These are phyloP conservation scores for Eristalis arbustorum DNA, from an alignment of 2,888 invertebrate species.

Conservation along the genomic window DNA sequence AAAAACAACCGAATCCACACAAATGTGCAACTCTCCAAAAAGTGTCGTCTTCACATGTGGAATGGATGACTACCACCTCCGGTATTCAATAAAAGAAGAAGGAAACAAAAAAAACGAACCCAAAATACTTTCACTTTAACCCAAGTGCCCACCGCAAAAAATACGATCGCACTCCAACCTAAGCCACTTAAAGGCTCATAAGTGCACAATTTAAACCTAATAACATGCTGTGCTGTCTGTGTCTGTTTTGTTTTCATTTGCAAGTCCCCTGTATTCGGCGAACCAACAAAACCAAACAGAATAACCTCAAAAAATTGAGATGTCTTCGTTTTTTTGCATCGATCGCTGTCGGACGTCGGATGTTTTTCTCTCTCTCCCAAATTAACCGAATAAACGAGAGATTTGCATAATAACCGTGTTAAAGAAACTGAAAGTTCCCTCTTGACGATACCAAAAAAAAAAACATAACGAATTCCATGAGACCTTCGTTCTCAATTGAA, in stretches of 20 bases:
- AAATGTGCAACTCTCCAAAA: slow-evolving; percentile 44
- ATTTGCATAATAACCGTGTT: slow-evolving; percentile 61
- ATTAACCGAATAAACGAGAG: slow-evolving; percentile 36
- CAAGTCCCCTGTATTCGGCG: slow-evolving; percentile 25
- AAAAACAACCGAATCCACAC: not conserved
- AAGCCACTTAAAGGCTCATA: slow-evolving; percentile 23
- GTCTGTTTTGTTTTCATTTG: slow-evolving; percentile 7
- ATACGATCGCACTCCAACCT: not conserved
- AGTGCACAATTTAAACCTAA: slow-evolving; percentile 38
- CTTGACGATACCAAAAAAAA: not conserved
- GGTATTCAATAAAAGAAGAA: slow-evolving; percentile 28
- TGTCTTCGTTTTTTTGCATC: slow-evolving; percentile 5
- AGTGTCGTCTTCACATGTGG: not conserved
- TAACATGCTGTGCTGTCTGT: slow-evolving; percentile 9
- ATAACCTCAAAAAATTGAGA: slow-evolving; percentile 13
- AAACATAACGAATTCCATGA: slow-evolving; percentile 14
- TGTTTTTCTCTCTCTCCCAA: not conserved
- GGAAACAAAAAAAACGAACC: not conserved
- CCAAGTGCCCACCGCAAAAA: slow-evolving; percentile 2
- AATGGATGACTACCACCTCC: slow-evolving; percentile 37
- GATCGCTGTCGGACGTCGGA: not conserved
- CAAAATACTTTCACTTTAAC: slow-evolving; percentile 56
- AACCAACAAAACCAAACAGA: not conserved
- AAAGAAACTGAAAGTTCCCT: slow-evolving; percentile 63
- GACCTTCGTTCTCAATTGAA: slow-evolving; percentile 49